These are phyloP conservation scores for Anadara kagoshimensis DNA, from an alignment of 1,140 invertebrate species.

Conservation along the genomic window DNA sequence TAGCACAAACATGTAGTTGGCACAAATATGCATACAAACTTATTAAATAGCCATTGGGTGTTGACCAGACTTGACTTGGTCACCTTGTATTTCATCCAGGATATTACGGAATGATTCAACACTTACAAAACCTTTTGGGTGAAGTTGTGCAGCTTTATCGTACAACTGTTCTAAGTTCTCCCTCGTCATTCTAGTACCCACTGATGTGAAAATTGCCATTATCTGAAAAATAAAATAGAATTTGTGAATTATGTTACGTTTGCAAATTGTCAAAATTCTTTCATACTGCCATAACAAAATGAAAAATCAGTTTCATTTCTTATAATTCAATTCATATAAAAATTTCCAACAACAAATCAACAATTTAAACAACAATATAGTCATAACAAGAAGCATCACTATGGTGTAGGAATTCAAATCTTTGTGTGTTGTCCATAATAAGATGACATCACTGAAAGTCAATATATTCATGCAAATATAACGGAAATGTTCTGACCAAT, in stretches of 20 bases:
- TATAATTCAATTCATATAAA: not conserved
- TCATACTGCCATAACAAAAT: not conserved
- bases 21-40: not conserved
- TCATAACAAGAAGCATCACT: not conserved
- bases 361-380: not conserved
- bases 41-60: conserved; percentile 57
- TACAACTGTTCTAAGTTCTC: conserved; percentile 65
- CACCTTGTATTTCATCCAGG: conserved; percentile 61
- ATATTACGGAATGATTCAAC: conserved; percentile 69
- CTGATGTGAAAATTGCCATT: conserved; percentile 61
- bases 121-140: conserved; percentile 69
- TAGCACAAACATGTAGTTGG: not conserved
- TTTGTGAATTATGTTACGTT: not conserved
- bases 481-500: not conserved
- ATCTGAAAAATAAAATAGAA: conserved; percentile 56
- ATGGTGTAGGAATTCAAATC: not conserved
- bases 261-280: not conserved
- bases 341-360: not conserved
- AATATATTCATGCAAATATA: not conserved
- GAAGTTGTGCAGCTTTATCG: conserved; percentile 53
- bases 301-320: no score
- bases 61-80: conserved; percentile 44
- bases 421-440: not conserved
- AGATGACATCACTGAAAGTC: no score
- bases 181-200: conserved; percentile 66